Base-by-base conservation (phyloP, 2,797 vertebrate species). In the Hipposideros larvatus region DNA sequence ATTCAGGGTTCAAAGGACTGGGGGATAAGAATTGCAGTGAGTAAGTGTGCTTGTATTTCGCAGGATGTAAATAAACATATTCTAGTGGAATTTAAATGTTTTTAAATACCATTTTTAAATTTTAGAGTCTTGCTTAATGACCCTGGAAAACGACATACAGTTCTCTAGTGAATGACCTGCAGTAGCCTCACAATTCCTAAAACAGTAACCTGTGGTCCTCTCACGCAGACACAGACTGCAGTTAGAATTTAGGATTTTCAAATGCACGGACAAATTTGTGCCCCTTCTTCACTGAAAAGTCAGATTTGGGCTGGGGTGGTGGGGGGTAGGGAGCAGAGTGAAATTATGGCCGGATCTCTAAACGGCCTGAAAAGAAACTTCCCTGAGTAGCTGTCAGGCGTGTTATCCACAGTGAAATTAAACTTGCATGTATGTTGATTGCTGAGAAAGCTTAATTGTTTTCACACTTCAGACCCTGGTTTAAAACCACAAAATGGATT, bases 401-500 rank as follows among this genome's bases (percentile, higher is more conserved):
- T 48, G 57, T 46, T 75, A 0, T 74, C 89, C 91, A 90, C 28
- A 1, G 95, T 70, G 96, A 96, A 92, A 82, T 15, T 82, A 82
- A 92, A 96, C 77, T 77, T 37, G 70, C 1, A 0, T 34, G 82
- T 65, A 82, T 96, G 21, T 6, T 63, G 83, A 51, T 46, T 11
- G 70, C 31, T 75, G 4, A 43, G 24, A 48, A 82, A 59, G 53
- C 95, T 34, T 51, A 13, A 68, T 96, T 97, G 85, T 96, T 68
- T 89, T 94, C 91, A 65, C 46, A 34, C 93, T 57, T 0, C 78
- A 65, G 88, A 90, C 71, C 5, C 83, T 80, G 92, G 87, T 68
- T 96, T 90, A 87, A 91, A 88, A 89, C 94, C 92, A 71, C 92
- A 96, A 89, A 96, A 80, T 57, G 71, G 51, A 71, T 97, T 92